These are phyloP conservation scores for Alexandromys fortis DNA, from an alignment of 2,113 vertebrate genomes.

Conservation along the genomic window DNA sequence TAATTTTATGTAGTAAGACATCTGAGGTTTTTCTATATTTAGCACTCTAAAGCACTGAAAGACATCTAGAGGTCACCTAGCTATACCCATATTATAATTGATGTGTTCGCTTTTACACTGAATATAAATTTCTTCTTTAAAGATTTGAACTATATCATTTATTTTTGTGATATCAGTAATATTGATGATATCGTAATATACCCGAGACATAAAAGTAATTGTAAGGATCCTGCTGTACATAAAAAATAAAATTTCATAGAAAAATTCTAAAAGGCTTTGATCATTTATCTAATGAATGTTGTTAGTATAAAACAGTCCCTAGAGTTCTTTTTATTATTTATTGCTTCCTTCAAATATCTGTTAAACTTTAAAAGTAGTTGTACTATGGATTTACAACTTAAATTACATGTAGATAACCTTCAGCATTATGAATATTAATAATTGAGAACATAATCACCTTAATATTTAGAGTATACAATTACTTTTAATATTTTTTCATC, in stretches of 20 bases:
- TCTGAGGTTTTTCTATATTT: slow-evolving; percentile 67
- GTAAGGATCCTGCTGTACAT: background rate
- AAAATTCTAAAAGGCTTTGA: background rate
- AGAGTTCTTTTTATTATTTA: background rate
- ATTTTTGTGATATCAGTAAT: slow-evolving; percentile 81
- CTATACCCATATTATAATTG: slow-evolving; percentile 68
- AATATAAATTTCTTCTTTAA: slow-evolving; percentile 61
- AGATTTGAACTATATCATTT: slow-evolving; percentile 78
- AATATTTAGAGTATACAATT: background rate
- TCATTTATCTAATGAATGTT: background rate
- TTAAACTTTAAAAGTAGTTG: background rate
- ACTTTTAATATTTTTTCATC: background rate
- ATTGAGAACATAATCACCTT: background rate
- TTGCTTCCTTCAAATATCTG: background rate
- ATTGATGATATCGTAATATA: slow-evolving; percentile 71
- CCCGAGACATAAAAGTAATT: background rate
- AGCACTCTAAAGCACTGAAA: slow-evolving; percentile 41
- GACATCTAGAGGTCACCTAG: slow-evolving; percentile 53
- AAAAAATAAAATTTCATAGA: slow-evolving; percentile 1
- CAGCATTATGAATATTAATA: background rate
- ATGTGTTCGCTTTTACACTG: slow-evolving; percentile 75
- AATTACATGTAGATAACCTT: background rate
- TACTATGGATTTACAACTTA: background rate
- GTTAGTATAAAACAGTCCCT: background rate
- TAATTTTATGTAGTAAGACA: slow-evolving; percentile 68